These are phyloP conservation scores for Chaetophractus vellerosus DNA, from an alignment of 2,797 vertebrate species.

Conservation along the genomic window DNA sequence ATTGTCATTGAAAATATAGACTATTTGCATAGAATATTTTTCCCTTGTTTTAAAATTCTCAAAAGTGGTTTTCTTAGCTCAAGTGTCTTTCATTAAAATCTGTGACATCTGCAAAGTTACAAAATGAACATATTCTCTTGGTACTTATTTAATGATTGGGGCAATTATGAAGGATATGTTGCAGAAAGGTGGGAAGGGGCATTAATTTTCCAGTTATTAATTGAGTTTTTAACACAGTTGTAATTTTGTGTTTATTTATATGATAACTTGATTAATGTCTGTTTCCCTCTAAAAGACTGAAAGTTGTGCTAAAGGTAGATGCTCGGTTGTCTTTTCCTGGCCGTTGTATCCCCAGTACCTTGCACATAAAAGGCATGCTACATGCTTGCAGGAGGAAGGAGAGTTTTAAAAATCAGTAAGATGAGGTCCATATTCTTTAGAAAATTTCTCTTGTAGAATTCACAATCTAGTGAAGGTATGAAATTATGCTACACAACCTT, in stretches of 20 bases:
- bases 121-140: neutral
- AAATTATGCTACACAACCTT: neutral
- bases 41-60: neutral
- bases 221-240: neutral
- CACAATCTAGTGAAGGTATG: neutral
- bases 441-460: neutral
- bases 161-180: neutral
- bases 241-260: conserved; percentile 31
- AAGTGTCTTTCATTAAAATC: conserved; percentile 13
- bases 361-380: neutral
- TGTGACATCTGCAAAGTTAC: neutral
- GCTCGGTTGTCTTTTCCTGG: conserved; percentile 14
- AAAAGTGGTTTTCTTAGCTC: neutral
- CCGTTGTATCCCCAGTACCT: neutral
- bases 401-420: conserved; percentile 6
- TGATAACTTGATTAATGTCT: neutral
- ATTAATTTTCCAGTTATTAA: neutral
- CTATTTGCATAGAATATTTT: neutral
- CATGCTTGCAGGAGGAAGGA: neutral
- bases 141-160: neutral
- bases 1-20: conserved; percentile 1
- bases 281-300: conserved; percentile 7
- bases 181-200: neutral
- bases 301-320: neutral
- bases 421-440: neutral